Evolutionary conservation across 2,888 invertebrate genomes (phyloP), one percentile per base, ranked within the genome.

Genomic region (Apantesis nais): DNA sequence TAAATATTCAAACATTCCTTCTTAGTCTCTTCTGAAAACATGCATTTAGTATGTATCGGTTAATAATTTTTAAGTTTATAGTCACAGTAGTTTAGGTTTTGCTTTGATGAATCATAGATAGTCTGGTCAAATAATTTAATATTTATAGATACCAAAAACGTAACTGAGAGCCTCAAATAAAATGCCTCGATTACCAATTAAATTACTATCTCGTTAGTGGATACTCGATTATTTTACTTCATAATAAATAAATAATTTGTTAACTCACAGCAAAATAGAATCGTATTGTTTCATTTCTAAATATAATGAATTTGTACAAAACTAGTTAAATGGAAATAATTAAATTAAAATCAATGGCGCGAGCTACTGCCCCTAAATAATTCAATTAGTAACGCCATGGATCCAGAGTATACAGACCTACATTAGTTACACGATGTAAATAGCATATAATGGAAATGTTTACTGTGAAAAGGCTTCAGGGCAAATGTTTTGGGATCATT

Each of bases 291-390:
- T 29, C 7, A 16, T 29, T 29, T 58, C 58, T 29, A 58, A 58
- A 29, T 58, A 58, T 29, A 58, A 29, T 29, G 58, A 29, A 29
- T 58, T 14, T 58, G 29, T 29, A 58, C 58, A 29, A 58, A 58
- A 29, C 29, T 58, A 29, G 58, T 58, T 58, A 29, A 29, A 29
- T 58, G 58, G 29, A 58, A 58, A 58, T 58, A 29, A 58, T 52
- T n/a, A n/a, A 52, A 52, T 52, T 52, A n/a, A 52, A 52, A 52
- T 52, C 48, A 52, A 52, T 52, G 48, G 48, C 48, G n/a, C 48
- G 48, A 52, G 48, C 48, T 52, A 52, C 25, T 58, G 25, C 58
- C 58, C 16, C 29, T 58, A 58, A 29, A 58, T 58, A 58, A 58
- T 58, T 58, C 58, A 58, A 58, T 58, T 29, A 29, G 16, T 29